Evolutionary conservation across 2,888 invertebrate species (phyloP), one percentile per base, ranked within the genome.

Genomic region (Temnothorax ravouxi): DNA sequence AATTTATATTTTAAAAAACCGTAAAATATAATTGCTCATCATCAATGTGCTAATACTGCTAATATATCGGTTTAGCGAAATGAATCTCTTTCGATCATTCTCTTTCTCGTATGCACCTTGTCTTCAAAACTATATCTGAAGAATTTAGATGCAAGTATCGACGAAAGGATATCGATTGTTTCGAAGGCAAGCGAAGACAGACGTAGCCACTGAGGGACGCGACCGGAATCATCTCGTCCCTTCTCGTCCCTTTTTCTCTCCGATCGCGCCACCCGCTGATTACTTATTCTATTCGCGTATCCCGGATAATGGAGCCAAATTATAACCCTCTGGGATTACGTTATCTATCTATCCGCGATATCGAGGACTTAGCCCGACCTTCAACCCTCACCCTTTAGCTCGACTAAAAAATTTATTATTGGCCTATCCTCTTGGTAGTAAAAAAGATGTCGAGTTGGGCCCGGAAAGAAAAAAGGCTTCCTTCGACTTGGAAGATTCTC

Each of bases 291-390:
- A 71, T 86, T 74, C 88, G 86, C 83, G 88, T 89, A 84, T 82
- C 82, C 18, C 66, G 72, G 77, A 83, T 88, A 88, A 90, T 90
- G 85, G 89, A 86, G 86, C 84, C 88, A 87, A 90, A 90, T 90
- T 90, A 90, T 90, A 90, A 89, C 90, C 90, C 34, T 54, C 86
- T 52, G 72, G 86, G 87, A 90, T 90, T 85, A 87, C 87, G 86
- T 89, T 90, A 89, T 90, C 90, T 87, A 90, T 86, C 87, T 86
- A 84, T 84, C 84, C 84, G 41, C 82, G 83, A 86, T 87, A 85
- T 86, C 84, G 50, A 76, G 67, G 54, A 56, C 61, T 84, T 59
- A 59, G 11, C 5, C 18, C 80, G 76, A 83, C 38, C 88, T 80
- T 75, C 54, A 52, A 38, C 80, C 64, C 76, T 21, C 52, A 66